phyloP scores from a whole-genome alignment of 1,140 invertebrate species.

The Drosophila erecta region DNA sequence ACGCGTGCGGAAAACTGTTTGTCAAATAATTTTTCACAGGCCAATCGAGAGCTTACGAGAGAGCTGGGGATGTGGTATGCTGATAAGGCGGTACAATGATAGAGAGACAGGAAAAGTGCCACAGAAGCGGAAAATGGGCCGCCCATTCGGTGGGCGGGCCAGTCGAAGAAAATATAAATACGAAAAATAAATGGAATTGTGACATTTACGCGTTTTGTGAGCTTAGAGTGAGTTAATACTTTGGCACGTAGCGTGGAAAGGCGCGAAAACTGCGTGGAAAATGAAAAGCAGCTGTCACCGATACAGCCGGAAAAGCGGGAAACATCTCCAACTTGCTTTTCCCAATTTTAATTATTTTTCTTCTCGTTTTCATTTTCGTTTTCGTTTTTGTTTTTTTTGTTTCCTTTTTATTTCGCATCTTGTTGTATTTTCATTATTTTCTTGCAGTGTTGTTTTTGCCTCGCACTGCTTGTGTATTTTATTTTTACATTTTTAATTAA shows the following conservation, averaged over 20 bases:
- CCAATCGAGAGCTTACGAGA: constrained; percentile 32
- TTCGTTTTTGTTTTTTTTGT: background rate
- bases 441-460: constrained; percentile 10
- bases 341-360: constrained; percentile 79
- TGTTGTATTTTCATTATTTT: constrained; percentile 8
- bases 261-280: constrained; percentile 6
- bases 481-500: constrained; percentile 82
- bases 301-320: constrained; percentile 16
- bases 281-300: constrained; percentile 59
- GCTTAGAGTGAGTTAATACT: constrained; percentile 81
- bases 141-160: constrained; percentile 42
- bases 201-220: constrained; percentile 78
- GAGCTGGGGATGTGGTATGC: constrained; percentile 23
- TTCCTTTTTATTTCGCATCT: constrained; percentile 3
- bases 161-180: constrained; percentile 77
- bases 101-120: constrained; percentile 22
- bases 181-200: constrained; percentile 80
- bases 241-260: constrained; percentile 62
- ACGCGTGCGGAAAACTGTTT: constrained; percentile 79
- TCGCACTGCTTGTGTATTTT: constrained; percentile 56
- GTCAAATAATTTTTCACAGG: constrained; percentile 79
- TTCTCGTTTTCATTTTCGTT: constrained; percentile 6
- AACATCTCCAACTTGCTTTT: constrained; percentile 75
- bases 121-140: constrained; percentile 38
- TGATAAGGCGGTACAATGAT: constrained; percentile 48